These are phyloP conservation scores for Catharus minimus DNA, from an alignment of 2,113 vertebrate genomes.

Conservation along the genomic window DNA sequence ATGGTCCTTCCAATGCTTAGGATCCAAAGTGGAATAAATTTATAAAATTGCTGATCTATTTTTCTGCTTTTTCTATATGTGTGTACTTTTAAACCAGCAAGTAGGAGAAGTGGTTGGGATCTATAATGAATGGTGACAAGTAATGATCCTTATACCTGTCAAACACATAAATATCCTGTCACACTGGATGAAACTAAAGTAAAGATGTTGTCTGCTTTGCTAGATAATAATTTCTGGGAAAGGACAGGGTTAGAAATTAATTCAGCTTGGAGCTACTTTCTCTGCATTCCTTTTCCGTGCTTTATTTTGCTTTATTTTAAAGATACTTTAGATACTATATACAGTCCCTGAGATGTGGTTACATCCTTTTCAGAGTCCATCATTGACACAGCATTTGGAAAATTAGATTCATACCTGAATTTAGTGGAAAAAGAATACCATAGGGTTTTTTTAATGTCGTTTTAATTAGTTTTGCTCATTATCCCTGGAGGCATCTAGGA, in stretches of 20 bases:
- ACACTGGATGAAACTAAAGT: background rate
- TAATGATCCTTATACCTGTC: background rate
- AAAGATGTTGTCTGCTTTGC: background rate
- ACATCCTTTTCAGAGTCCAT: background rate
- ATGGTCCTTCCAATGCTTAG: background rate
- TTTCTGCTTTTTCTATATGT: background rate
- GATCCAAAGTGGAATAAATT: background rate
- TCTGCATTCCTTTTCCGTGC: background rate
- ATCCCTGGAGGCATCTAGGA: background rate
- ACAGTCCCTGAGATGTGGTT: background rate
- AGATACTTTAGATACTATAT: background rate
- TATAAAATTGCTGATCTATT: background rate
- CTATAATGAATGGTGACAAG: background rate
- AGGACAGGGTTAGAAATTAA: background rate
- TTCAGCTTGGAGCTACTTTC: background rate
- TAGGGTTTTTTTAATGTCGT: background rate
- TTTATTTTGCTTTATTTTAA: background rate
- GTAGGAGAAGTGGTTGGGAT: background rate
- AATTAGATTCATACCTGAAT: background rate
- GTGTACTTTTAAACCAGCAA: background rate
- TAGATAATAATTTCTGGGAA: background rate
- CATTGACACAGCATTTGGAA: background rate
- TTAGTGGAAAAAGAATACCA: background rate
- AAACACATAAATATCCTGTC: background rate
- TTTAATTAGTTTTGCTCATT: conserved; percentile 9